Evolutionary conservation across 2,113 vertebrate species (phyloP).

Genomic region (Daubentonia madagascariensis): DNA sequence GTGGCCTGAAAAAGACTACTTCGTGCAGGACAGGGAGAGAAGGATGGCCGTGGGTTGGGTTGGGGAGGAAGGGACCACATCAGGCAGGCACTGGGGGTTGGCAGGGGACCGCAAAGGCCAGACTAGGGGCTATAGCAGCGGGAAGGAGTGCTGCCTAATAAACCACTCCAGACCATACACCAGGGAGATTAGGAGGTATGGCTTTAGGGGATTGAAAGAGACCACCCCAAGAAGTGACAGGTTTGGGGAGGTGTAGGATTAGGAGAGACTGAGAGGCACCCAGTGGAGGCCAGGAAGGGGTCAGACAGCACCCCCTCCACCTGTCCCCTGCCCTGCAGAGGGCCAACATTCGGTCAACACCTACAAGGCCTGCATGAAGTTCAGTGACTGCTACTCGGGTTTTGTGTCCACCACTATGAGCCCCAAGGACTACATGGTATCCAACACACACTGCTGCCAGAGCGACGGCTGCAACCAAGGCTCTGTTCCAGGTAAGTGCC

Average conservation of each 20-base stretch:
- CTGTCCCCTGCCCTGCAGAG: slow-evolving; percentile 33
- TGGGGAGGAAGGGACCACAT: background rate
- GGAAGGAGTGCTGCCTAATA: too few relatives aligned
- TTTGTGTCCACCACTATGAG: slow-evolving; percentile 68
- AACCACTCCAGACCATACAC: background rate
- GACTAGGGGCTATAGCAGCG: background rate
- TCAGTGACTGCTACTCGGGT: slow-evolving; percentile 33
- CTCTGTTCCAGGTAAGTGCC: slow-evolving; percentile 24
- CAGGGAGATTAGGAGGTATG: background rate
- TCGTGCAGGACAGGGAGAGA: background rate
- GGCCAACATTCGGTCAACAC: slow-evolving; percentile 45
- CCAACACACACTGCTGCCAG: slow-evolving; percentile 67
- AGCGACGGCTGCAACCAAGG: slow-evolving; percentile 53
- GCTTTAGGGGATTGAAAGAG: background rate
- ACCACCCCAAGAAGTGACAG: background rate
- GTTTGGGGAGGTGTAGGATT: background rate
- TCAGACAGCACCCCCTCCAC: background rate
- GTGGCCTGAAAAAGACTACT: background rate
- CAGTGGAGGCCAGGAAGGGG: background rate
- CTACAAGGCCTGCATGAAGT: slow-evolving; percentile 64
- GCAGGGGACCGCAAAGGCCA: background rate
- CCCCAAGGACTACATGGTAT: slow-evolving; percentile 62
- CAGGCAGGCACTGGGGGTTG: background rate
- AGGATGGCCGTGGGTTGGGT: background rate
- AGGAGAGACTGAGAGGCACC: background rate